A percentile compares a stretch with the other conserved stretches of the same genome.
Conservation (phyloP, 2,797 vertebrate species). For the Thaleichthys pacificus region DNA sequence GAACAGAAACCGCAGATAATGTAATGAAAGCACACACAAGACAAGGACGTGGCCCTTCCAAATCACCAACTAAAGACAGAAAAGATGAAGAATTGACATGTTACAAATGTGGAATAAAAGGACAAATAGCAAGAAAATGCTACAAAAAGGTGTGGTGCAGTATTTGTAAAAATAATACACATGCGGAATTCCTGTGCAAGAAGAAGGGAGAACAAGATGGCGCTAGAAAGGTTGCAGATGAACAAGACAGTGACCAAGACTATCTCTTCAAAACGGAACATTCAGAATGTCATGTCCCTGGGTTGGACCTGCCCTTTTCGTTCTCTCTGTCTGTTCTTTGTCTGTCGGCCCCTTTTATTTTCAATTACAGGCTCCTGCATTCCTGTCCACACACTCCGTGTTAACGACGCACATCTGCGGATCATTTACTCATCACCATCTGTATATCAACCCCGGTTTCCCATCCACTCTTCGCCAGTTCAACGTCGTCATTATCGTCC, state of each 20-base stretch:
- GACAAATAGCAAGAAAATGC: slow-evolving; percentile 29
- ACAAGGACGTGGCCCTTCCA: neutral
- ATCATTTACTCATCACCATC: too few species aligned
- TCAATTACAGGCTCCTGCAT: too few species aligned
- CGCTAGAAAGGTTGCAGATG: slow-evolving; percentile 6
- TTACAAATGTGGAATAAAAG: slow-evolving; percentile 41
- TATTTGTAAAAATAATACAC: slow-evolving; percentile 25
- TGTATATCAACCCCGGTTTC: too few species aligned
- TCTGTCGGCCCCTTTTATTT: too few species aligned
- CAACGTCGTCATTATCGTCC: too few species aligned
- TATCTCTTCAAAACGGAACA: slow-evolving; percentile 9
- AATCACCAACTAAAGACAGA: neutral
- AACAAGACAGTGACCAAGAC: neutral
- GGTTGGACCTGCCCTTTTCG: too few species aligned
- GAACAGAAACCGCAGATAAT: neutral
- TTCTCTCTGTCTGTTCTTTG: too few species aligned
- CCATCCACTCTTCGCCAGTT: too few species aligned
- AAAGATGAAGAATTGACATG: slow-evolving; percentile 27
- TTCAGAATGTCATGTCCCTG: too few species aligned
- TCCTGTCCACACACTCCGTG: too few species aligned
- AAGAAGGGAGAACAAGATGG: slow-evolving; percentile 28
- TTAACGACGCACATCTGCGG: too few species aligned
- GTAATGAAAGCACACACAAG: slow-evolving; percentile 19
- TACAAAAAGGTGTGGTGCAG: slow-evolving; percentile 22
- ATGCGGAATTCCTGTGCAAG: slow-evolving; percentile 27